Evolutionary conservation across 2,888 invertebrate genomes (phyloP), one percentile per base, ranked within the genome.

Genomic region (Thyatira batis): DNA sequence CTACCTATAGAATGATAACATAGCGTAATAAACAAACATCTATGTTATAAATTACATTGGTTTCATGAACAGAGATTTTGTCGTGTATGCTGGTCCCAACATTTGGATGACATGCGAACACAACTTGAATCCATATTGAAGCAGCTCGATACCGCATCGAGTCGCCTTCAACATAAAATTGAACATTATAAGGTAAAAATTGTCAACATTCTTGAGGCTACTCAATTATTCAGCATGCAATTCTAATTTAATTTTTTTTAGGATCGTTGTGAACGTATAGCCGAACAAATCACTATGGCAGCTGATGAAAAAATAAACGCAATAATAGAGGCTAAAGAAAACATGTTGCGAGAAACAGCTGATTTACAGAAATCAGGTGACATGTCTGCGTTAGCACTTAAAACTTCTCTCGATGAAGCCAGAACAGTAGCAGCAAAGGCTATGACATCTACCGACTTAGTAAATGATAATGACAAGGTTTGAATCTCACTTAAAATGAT

Each of bases 61-160:
- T 10, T 10, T 63, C 82, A 0, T 39, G 17, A 78, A 54, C 73
- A 94, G 94, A 89, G 89, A 61, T 94, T 94, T 71, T 95, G 95
- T 73, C 81, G 84, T 11, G 80, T 93, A 6, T 95, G 95, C 73
- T 94, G 94, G 93, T 81, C 89, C 4, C 90, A 90, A 39, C 95
- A 95, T 71, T 80, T 94, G 54, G 87, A 90, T 20, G 94, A 94
- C 56, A 86, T 95, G 78, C 87, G 93, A 65, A 87, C 89, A 20
- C 94, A 94, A 75, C 82, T 95, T 20, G 77, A 80, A 20, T 84
- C 90, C n/a, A 91, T 95, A 51, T 66, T 90, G 33, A 92, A 92
- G 64, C 94, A 94, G 70, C 80, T 95, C 9, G 89, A 92, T 52
- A 89, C 92, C 0, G 93, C 93, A 0, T 75, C 89, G 13, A 82